These are phyloP conservation scores for Teleogryllus occipitalis DNA, from an alignment of 1,140 invertebrate genomes.

Conservation along the genomic window DNA sequence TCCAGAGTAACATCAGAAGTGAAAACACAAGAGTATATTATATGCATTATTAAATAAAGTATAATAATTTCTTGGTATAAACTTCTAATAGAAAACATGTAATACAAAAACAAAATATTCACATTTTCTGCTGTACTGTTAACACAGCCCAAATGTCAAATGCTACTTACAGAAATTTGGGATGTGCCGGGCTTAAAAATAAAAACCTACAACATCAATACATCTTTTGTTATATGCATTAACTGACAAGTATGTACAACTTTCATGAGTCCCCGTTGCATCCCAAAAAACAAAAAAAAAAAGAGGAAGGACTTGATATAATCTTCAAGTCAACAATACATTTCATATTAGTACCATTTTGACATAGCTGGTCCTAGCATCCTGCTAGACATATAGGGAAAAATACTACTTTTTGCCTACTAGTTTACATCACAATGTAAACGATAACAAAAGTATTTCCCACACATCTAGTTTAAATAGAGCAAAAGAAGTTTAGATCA, in stretches of 20 bases:
- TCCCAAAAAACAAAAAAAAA: background rate
- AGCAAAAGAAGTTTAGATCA: background rate
- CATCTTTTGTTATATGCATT: background rate
- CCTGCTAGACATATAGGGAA: constrained; percentile 3
- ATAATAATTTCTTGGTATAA: constrained; percentile 6
- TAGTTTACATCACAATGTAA: background rate
- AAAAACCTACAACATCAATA: constrained; percentile 1
- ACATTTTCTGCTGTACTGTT: background rate
- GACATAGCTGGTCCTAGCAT: constrained; percentile 3
- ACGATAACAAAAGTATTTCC: background rate
- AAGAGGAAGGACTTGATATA: background rate
- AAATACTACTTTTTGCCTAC: background rate
- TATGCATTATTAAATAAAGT: constrained; percentile 6
- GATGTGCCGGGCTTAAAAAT: background rate
- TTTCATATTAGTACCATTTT: constrained; percentile 6
- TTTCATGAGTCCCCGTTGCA: background rate
- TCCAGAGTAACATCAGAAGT: constrained; percentile 1
- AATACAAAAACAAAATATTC: constrained; percentile 3
- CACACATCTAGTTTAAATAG: constrained; percentile 1
- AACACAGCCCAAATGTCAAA: constrained; percentile 4
- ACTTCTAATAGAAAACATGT: constrained; percentile 5
- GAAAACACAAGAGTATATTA: constrained; percentile 2
- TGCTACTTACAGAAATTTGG: constrained; percentile 4
- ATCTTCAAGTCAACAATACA: background rate
- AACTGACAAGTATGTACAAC: background rate